Conservation (phyloP, 1,140 invertebrate species). For the Drosophila bifasciata region DNA sequence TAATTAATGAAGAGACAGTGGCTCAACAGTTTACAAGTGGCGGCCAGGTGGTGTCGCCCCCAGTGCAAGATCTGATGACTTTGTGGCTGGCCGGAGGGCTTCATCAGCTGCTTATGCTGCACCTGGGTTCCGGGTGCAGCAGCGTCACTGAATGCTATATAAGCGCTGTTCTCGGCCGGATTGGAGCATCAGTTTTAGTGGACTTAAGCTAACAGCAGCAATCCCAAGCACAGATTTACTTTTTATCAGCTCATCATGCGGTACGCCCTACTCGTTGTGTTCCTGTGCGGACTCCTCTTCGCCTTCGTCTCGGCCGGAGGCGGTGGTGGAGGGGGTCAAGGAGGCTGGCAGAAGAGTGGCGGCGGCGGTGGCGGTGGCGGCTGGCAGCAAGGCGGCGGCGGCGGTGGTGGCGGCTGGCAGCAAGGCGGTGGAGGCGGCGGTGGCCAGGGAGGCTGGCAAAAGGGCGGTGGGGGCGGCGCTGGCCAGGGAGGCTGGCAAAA, state of each 20-base stretch:
- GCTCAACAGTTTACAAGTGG: constrained; percentile 52
- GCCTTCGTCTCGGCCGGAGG: constrained; percentile 52
- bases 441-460: constrained; percentile 5
- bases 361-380: constrained; percentile 21
- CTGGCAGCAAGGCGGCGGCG: constrained; percentile 17
- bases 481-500: background rate
- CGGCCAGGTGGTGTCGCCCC: constrained; percentile 22
- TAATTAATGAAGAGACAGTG: constrained; percentile 52
- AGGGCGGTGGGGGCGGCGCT: background rate
- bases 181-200: constrained; percentile 46
- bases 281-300: constrained; percentile 47
- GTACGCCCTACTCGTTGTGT: constrained; percentile 44
- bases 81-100: too few relatives aligned
- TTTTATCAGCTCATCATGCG: constrained; percentile 40
- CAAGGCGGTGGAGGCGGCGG: constrained; percentile 28
- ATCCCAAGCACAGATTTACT: background rate
- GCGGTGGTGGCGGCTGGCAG: constrained; percentile 31
- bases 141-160: constrained; percentile 48
- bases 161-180: constrained; percentile 24
- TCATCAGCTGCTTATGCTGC: too few relatives aligned
- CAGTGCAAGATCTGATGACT: too few relatives aligned
- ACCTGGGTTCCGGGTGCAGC: constrained; percentile 8
- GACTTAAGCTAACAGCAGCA: constrained; percentile 42
- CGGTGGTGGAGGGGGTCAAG: constrained; percentile 21
- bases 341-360: constrained; percentile 12